A percentile compares a stretch with the other conserved stretches of the same genome.
These are phyloP conservation scores for Florisuga fusca DNA, from an alignment of 2,797 vertebrate species.

Conservation along the genomic window DNA sequence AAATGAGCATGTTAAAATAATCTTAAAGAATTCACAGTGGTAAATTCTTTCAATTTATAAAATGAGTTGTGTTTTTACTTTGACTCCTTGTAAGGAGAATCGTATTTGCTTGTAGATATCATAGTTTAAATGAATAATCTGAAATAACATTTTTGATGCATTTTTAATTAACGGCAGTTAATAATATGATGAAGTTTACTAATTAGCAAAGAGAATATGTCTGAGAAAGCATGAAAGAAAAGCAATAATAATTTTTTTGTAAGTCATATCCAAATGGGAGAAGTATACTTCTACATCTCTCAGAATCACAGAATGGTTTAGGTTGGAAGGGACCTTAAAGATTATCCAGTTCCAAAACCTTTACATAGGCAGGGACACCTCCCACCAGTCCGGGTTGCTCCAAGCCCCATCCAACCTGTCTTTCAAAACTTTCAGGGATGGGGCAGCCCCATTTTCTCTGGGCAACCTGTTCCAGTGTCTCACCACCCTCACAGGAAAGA, in stretches of 20 bases:
- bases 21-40: background rate
- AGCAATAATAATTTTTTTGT: background rate
- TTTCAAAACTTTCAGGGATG: too few species aligned
- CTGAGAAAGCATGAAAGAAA: background rate
- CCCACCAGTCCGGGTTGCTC: too few species aligned
- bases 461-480: too few species aligned
- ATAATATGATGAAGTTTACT: background rate
- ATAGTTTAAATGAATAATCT: background rate
- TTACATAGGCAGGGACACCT: too few species aligned
- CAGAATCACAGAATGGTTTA: too few species aligned
- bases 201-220: background rate
- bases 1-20: background rate
- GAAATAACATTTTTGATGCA: background rate
- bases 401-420: too few species aligned
- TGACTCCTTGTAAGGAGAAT: background rate
- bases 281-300: background rate
- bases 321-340: too few species aligned
- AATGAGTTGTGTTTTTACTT: background rate
- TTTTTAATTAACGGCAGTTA: background rate
- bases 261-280: fast-evolving
- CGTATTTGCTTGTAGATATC: background rate
- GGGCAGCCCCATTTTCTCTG: too few species aligned
- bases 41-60: background rate
- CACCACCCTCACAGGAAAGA: too few species aligned
- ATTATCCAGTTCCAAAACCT: too few species aligned